Evolutionary conservation across 2,888 invertebrate genomes (phyloP).

Genomic region (Plebejus melissa): DNA sequence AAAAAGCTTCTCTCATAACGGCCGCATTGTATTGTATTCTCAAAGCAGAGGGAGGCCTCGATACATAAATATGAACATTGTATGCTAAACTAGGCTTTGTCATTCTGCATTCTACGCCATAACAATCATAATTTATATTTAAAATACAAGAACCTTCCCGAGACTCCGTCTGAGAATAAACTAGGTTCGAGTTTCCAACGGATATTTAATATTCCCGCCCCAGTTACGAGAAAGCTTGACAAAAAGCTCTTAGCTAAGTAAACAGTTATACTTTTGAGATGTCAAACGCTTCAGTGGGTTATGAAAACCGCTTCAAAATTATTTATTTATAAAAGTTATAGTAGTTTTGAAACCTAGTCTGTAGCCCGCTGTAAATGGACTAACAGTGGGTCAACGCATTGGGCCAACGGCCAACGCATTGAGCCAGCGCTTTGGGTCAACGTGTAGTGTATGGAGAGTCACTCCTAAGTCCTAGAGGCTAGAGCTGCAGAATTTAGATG

Average conservation of each 20-base stretch:
- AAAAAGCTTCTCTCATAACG: constrained; percentile 34
- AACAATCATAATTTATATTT: constrained; percentile 22
- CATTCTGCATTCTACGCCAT: constrained; percentile 17
- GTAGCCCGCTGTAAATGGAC: no score
- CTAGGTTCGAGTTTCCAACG: not conserved
- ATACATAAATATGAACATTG: constrained; percentile 31
- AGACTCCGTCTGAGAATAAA: not conserved
- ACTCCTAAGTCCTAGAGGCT: no score
- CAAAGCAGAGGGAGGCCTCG: constrained; percentile 27
- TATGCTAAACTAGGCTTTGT: constrained; percentile 31
- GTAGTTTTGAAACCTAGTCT: no score
- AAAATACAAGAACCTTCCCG: not conserved
- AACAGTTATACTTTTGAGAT: not conserved
- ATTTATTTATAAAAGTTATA: not conserved
- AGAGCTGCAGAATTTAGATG: no score
- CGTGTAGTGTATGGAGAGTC: no score
- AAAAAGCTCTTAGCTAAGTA: constrained; percentile 9
- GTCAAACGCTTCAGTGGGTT: not conserved
- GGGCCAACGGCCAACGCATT: no score
- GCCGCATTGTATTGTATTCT: constrained; percentile 32
- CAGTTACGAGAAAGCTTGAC: not conserved
- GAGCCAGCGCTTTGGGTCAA: no score
- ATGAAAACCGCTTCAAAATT: not conserved
- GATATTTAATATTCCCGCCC: constrained; percentile 6
- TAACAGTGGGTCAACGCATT: no score